Conservation (phyloP, 2,113 vertebrate genomes). For the Romanogobio albipinnatus region DNA sequence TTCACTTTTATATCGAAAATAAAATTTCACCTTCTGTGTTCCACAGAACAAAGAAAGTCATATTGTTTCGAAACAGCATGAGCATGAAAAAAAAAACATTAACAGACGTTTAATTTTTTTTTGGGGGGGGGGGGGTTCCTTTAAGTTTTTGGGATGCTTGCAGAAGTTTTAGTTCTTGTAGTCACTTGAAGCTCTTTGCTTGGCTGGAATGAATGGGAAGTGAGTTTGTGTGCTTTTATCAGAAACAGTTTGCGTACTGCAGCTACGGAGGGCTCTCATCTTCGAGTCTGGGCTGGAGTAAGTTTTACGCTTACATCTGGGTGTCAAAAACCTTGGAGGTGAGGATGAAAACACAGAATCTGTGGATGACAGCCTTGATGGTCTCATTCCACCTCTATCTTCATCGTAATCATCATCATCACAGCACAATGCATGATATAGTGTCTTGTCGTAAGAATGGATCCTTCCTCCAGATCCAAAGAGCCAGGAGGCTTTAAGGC, state of each 20-base stretch:
- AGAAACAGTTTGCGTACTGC: constrained; percentile 83
- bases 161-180: constrained; percentile 31
- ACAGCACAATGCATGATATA: constrained; percentile 84
- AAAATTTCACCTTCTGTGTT: neutral
- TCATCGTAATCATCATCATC: constrained; percentile 69
- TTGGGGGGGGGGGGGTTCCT: neutral
- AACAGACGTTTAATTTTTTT: neutral
- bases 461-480: constrained; percentile 77
- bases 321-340: neutral
- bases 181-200: constrained; percentile 72
- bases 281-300: constrained; percentile 54
- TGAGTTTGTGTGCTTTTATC: constrained; percentile 86
- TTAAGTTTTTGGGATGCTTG: neutral
- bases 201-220: constrained; percentile 76
- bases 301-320: constrained; percentile 45
- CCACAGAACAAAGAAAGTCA: neutral
- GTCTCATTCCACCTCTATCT: constrained; percentile 44
- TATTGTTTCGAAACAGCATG: neutral
- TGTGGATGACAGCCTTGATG: constrained; percentile 54
- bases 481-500: constrained; percentile 70
- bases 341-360: constrained; percentile 59
- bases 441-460: constrained; percentile 82
- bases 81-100: neutral
- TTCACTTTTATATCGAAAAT: neutral
- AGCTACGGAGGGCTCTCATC: constrained; percentile 73